phyloP scores from a whole-genome alignment of 1,140 invertebrate species.

The Hypsibius dujardini region DNA sequence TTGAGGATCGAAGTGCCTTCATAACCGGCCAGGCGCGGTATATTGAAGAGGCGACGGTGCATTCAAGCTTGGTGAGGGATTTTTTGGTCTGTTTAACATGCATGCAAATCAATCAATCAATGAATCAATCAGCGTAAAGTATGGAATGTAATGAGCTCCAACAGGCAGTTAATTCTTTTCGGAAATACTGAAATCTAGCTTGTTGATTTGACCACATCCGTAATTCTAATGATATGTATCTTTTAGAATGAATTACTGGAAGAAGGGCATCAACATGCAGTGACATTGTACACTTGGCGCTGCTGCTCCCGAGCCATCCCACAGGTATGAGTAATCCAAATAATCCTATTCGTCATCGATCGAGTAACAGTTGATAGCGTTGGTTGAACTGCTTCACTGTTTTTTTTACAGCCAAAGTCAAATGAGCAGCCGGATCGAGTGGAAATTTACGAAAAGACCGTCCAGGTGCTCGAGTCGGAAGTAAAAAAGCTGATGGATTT shows the following conservation, averaged over 20 bases:
- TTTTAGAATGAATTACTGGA: slow-evolving; percentile 84
- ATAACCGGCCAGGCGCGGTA: slow-evolving; percentile 96
- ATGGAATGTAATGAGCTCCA: no score
- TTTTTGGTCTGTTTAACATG: neutral
- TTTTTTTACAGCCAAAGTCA: slow-evolving; percentile 62
- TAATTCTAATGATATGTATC: slow-evolving; percentile 25
- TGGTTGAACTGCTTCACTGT: neutral
- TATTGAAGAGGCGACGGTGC: slow-evolving; percentile 95
- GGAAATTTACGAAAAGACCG: slow-evolving; percentile 95
- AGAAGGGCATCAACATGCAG: slow-evolving; percentile 88
- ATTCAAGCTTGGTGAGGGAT: slow-evolving; percentile 74
- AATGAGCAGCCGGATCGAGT: slow-evolving; percentile 95
- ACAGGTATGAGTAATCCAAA: slow-evolving; percentile 29
- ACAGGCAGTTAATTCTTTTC: no score
- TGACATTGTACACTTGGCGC: slow-evolving; percentile 97
- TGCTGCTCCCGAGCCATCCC: slow-evolving; percentile 95
- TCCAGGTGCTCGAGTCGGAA: slow-evolving; percentile 87
- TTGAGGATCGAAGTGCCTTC: slow-evolving; percentile 93
- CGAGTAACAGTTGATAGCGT: neutral
- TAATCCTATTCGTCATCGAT: neutral
- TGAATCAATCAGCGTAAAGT: no score
- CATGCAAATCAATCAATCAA: slow-evolving; percentile 3
- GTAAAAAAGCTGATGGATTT: slow-evolving; percentile 89
- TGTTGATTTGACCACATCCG: slow-evolving; percentile 18
- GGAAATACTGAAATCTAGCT: neutral